Evolutionary conservation across 2,888 invertebrate species (phyloP).

Genomic region (Andricus quercusramuli): DNA sequence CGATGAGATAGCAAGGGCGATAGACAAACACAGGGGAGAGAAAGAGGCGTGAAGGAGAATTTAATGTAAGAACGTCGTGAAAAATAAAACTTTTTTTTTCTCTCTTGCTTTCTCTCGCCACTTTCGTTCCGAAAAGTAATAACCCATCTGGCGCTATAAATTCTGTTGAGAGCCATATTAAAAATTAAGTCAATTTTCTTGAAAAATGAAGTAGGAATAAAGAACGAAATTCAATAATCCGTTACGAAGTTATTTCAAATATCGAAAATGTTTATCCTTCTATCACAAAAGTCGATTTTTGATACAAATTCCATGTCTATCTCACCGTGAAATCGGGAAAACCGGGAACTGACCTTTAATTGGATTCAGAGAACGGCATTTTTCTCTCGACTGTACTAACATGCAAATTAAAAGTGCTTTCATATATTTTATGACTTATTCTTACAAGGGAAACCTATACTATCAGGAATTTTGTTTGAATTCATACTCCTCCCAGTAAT

Average conservation of each 20-base stretch:
- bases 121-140: conserved; percentile 41
- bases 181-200: conserved; percentile 16
- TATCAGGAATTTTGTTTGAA: too few species aligned
- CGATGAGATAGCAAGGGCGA: conserved; percentile 25
- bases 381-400: too few species aligned
- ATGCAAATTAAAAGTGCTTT: too few species aligned
- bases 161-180: conserved; percentile 23
- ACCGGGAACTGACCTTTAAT: too few species aligned
- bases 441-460: too few species aligned
- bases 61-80: conserved; percentile 45
- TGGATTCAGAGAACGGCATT: too few species aligned
- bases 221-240: neutral
- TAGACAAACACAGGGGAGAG: conserved; percentile 15
- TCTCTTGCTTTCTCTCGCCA: conserved; percentile 37
- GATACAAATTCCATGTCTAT: neutral
- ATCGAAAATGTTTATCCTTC: neutral
- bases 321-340: too few species aligned
- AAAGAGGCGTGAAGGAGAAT: conserved; percentile 36
- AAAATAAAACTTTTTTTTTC: conserved; percentile 41
- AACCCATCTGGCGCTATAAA: conserved; percentile 20
- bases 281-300: neutral
- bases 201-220: neutral
- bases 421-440: too few species aligned
- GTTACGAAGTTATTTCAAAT: neutral
- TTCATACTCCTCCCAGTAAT: too few species aligned